A percentile compares a stretch with the other conserved stretches of the same genome.
Conservation (phyloP, 2,888 invertebrate species). For the Invenusta paracnida region DNA sequence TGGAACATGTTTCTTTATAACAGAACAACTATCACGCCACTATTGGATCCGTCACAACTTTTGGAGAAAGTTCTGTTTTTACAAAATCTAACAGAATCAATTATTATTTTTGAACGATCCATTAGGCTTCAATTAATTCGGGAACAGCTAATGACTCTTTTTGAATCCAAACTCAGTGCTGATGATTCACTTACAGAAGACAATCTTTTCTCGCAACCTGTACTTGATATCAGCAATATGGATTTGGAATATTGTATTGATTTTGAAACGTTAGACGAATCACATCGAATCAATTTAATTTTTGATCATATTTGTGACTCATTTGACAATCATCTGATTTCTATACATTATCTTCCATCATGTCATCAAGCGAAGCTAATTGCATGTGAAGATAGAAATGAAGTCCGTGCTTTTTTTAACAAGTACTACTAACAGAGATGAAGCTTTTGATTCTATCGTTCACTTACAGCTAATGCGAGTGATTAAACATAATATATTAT, state of each 20-base stretch:
- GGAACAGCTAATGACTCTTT: neutral
- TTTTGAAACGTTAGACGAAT: neutral
- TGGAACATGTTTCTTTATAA: neutral
- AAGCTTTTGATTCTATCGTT: neutral
- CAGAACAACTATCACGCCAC: neutral
- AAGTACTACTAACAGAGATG: neutral
- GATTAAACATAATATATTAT: neutral
- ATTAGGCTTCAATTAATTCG: neutral
- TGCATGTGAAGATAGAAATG: neutral
- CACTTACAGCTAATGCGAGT: neutral
- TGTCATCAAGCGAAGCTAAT: neutral
- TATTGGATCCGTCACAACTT: neutral
- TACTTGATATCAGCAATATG: neutral
- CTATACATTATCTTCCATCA: neutral
- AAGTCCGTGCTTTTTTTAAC: neutral
- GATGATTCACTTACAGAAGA: neutral
- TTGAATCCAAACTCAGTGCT: neutral
- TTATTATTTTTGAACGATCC: neutral
- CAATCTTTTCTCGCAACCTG: neutral
- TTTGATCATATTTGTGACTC: neutral
- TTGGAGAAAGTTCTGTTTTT: neutral
- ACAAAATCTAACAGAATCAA: neutral
- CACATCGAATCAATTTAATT: neutral
- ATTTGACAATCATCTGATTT: neutral
- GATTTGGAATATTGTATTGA: neutral